Conservation (phyloP, 2,888 invertebrate species). For the Syrista parreyssii region DNA sequence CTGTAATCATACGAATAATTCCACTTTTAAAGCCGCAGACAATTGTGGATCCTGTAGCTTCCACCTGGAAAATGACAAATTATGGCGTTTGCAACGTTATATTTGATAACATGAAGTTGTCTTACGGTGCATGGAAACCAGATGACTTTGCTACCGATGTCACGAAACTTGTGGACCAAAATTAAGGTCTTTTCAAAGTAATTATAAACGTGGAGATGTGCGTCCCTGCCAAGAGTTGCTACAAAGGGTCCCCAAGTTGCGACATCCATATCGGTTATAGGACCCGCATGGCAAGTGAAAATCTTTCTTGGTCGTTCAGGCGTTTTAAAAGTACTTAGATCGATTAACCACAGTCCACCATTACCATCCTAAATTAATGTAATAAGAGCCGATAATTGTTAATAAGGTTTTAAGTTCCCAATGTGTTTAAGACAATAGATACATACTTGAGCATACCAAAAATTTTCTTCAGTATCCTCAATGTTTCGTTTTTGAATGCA, state of each 20-base stretch:
- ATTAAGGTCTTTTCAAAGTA: slow-evolving; percentile 72
- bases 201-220: slow-evolving; percentile 80
- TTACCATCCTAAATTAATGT: slow-evolving; percentile 77
- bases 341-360: slow-evolving; percentile 84
- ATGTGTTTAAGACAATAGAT: background rate
- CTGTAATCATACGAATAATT: slow-evolving; percentile 70
- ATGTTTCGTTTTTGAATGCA: slow-evolving; percentile 68
- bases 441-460: slow-evolving; percentile 84
- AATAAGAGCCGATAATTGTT: background rate
- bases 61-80: slow-evolving; percentile 67
- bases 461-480: slow-evolving; percentile 58
- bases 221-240: slow-evolving; percentile 79
- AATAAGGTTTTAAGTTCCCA: background rate
- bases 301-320: slow-evolving; percentile 62
- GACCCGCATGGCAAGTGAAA: slow-evolving; percentile 82
- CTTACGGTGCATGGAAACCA: slow-evolving; percentile 79
- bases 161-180: slow-evolving; percentile 72
- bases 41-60: slow-evolving; percentile 74
- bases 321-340: slow-evolving; percentile 69
- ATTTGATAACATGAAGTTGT: background rate
- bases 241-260: slow-evolving; percentile 79
- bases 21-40: slow-evolving; percentile 80
- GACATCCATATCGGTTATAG: slow-evolving; percentile 75
- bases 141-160: slow-evolving; percentile 68
- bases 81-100: background rate